Evolutionary conservation across 2,888 invertebrate species (phyloP), one percentile per base, ranked within the genome.

Genomic region (Aphidoletes aphidimyza): DNA sequence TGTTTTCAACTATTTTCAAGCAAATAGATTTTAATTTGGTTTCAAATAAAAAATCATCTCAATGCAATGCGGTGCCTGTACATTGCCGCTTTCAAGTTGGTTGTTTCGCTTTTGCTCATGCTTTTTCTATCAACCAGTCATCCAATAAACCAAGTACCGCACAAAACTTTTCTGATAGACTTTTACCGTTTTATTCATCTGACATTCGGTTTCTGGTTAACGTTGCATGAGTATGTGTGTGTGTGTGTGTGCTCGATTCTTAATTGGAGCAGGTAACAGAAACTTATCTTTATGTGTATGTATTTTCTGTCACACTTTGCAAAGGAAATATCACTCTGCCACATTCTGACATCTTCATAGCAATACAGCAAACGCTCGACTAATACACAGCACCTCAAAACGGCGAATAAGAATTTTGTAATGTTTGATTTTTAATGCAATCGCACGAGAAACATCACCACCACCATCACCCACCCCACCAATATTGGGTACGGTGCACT

Each of bases 241-340:
- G n/a, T n/a, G n/a, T n/a, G n/a, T 42, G 42, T 69, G 69, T 30
- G 14, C 34, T 69, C 54, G 22, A 54, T 54, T 54, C 54, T 22
- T 69, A 69, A 69, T 69, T 69, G 69, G 69, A 69, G 30, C 69
- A 69, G 69, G 69, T 69, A 34, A 69, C 26, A 19, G 30, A 69
- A 69, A 69, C 69, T 69, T 69, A 69, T 69, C 69, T 69, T n/a
- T n/a, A n/a, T n/a, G n/a, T n/a, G n/a, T 14, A 69, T 69, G 69
- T 30, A 69, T 69, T 69, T 69, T 69, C 69, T 69, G 69, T 14
- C 34, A 69, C 30, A 69, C 34, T 69, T 69, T 14, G 3, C 19
- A 54, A 14, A 69, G 69, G 69, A 69, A 69, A 69, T 69, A 34
- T 69, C 69, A 69, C 30, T 69, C 69, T 30, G 26, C 34, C 69